These are phyloP conservation scores for Scomber scombrus DNA, from an alignment of 2,113 vertebrate species.

Conservation along the genomic window DNA sequence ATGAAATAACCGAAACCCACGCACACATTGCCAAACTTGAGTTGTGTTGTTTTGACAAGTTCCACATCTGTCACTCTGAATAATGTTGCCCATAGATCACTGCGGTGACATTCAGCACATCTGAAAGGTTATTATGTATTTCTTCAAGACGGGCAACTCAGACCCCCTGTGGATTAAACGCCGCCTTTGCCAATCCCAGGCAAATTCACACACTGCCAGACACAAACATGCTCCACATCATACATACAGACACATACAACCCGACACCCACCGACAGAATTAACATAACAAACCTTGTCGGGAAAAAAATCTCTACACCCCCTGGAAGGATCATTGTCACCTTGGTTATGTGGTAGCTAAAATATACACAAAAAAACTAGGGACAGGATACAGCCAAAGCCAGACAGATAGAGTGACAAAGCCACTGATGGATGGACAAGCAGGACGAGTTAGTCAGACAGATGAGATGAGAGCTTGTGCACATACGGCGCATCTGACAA, in stretches of 20 bases:
- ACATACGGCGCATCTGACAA: slow-evolving; percentile 56
- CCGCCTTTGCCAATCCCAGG: slow-evolving; percentile 38
- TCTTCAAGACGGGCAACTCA: slow-evolving; percentile 49
- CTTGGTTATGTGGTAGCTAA: slow-evolving; percentile 27
- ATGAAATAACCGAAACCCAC: neutral
- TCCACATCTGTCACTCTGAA: slow-evolving; percentile 70
- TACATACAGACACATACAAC: slow-evolving; percentile 20
- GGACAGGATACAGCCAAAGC: slow-evolving; percentile 16
- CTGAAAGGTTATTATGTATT: slow-evolving; percentile 74
- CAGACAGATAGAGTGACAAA: slow-evolving; percentile 51
- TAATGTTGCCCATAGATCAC: slow-evolving; percentile 66
- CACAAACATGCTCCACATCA: slow-evolving; percentile 34
- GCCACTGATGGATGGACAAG: slow-evolving; percentile 66
- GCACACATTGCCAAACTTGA: slow-evolving; percentile 27
- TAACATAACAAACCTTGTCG: slow-evolving; percentile 58
- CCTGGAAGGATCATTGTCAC: slow-evolving; percentile 50
- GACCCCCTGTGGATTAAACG: slow-evolving; percentile 45
- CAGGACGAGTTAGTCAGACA: slow-evolving; percentile 52
- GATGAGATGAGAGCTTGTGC: slow-evolving; percentile 48
- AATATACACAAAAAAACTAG: slow-evolving; percentile 13
- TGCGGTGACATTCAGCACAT: slow-evolving; percentile 65
- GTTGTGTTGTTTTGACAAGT: slow-evolving; percentile 61
- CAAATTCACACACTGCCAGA: slow-evolving; percentile 34
- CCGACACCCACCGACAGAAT: slow-evolving; percentile 36
- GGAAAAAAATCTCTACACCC: slow-evolving; percentile 14